phyloP scores from a whole-genome alignment of 2,888 invertebrate species.

The Perizoma affinitatum region DNA sequence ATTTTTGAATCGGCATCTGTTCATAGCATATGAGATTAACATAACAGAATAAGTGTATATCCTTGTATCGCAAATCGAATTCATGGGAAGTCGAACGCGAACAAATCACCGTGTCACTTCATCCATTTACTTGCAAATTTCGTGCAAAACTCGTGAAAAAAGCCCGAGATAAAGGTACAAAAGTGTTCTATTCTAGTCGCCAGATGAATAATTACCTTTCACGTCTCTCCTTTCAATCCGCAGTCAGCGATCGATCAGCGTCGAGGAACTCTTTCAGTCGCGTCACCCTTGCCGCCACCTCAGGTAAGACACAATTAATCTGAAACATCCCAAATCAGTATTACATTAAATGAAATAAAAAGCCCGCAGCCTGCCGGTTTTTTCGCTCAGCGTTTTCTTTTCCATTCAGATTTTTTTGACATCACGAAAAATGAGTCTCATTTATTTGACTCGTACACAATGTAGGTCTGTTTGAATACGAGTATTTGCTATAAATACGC shows the following conservation, averaged over 20 bases:
- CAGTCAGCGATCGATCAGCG: conserved; percentile 80
- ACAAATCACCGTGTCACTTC: conserved; percentile 80
- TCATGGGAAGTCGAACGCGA: conserved; percentile 71
- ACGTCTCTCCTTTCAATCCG: conserved; percentile 83
- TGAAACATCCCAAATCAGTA: conserved; percentile 84
- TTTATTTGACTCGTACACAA: conserved; percentile 85
- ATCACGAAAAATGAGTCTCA: conserved; percentile 84
- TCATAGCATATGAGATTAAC: conserved; percentile 45
- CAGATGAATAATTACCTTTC: conserved; percentile 84
- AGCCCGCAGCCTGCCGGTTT: conserved; percentile 74
- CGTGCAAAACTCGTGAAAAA: conserved; percentile 79
- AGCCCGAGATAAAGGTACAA: conserved; percentile 81
- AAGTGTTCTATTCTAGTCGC: conserved; percentile 84
- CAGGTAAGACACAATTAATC: conserved; percentile 84
- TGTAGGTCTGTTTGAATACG: conserved; percentile 85
- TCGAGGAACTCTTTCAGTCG: conserved; percentile 81
- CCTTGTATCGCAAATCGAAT: conserved; percentile 53
- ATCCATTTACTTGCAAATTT: conserved; percentile 84
- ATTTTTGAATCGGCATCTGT: conserved; percentile 15
- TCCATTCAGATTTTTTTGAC: conserved; percentile 85
- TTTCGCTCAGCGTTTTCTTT: conserved; percentile 81
- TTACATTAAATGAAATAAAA: conserved; percentile 83
- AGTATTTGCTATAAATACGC: conserved; percentile 85
- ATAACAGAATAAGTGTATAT: conserved; percentile 40
- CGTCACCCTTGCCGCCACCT: conserved; percentile 78